Conservation (phyloP, 2,888 invertebrate genomes). For the Matsumyia berberina region DNA sequence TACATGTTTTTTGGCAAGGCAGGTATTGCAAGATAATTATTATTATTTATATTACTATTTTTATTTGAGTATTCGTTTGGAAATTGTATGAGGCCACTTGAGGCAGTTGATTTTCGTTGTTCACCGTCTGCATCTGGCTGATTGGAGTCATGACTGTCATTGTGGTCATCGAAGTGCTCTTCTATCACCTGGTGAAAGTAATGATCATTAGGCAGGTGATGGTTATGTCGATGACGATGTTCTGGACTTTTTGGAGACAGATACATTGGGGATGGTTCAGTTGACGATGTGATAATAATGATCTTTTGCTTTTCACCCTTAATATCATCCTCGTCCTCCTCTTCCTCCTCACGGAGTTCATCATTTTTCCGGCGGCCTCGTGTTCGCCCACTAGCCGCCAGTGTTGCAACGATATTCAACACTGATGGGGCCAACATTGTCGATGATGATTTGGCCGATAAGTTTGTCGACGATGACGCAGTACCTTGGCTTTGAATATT, state of each 20-base stretch:
- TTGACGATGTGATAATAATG: slow-evolving; percentile 21
- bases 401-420: slow-evolving; percentile 81
- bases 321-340: slow-evolving; percentile 65
- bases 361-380: slow-evolving; percentile 82
- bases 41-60: slow-evolving; percentile 80
- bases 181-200: slow-evolving; percentile 49
- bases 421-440: slow-evolving; percentile 81
- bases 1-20: slow-evolving; percentile 84
- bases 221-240: slow-evolving; percentile 63
- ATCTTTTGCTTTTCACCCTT: slow-evolving; percentile 48
- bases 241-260: slow-evolving; percentile 57
- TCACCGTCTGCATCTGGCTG: slow-evolving; percentile 36
- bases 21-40: slow-evolving; percentile 82
- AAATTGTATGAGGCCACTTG: slow-evolving; percentile 78
- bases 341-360: slow-evolving; percentile 41
- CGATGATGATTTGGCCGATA: slow-evolving; percentile 81
- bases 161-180: slow-evolving; percentile 65
- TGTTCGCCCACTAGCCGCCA: slow-evolving; percentile 82
- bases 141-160: slow-evolving; percentile 28
- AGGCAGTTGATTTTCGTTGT: slow-evolving; percentile 70
- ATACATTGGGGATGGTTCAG: slow-evolving; percentile 51
- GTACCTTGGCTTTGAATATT: slow-evolving; percentile 77
- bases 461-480: slow-evolving; percentile 79
- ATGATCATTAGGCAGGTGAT: slow-evolving; percentile 56
- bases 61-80: slow-evolving; percentile 83